These are phyloP conservation scores for Dendroctonus ponderosae DNA, from an alignment of 1,140 invertebrate species.

Conservation along the genomic window DNA sequence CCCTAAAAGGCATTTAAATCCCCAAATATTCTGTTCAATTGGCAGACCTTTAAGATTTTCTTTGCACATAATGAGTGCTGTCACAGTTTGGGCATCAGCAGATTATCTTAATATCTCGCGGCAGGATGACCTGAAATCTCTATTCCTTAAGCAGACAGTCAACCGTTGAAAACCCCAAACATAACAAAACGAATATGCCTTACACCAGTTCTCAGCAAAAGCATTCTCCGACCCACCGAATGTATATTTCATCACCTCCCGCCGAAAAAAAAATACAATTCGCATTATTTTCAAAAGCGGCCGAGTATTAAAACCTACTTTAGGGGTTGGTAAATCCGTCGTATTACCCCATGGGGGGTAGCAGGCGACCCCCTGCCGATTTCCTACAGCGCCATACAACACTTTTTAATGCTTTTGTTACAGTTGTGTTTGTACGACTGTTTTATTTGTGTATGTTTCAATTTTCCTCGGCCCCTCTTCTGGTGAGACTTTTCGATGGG, in stretches of 20 bases:
- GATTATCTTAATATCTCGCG: too few relatives aligned
- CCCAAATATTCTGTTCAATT: too few relatives aligned
- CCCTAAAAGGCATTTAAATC: too few relatives aligned
- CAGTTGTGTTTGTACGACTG: conserved; percentile 34
- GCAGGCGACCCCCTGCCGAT: conserved; percentile 19
- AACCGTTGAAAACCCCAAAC: too few relatives aligned
- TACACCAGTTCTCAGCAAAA: too few relatives aligned
- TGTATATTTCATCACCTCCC: conserved; percentile 15
- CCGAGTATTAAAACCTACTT: conserved; percentile 30
- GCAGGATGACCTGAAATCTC: too few relatives aligned
- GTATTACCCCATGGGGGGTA: conserved; percentile 23
- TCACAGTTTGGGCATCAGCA: too few relatives aligned
- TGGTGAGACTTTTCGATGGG: conserved; percentile 18
- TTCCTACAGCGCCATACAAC: conserved; percentile 24
- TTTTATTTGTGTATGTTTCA: conserved; percentile 32
- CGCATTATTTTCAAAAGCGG: conserved; percentile 18
- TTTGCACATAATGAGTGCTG: too few relatives aligned
- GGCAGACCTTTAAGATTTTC: too few relatives aligned
- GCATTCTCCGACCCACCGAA: neutral
- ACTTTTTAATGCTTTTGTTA: conserved; percentile 33
- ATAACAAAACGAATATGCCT: too few relatives aligned
- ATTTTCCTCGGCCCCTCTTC: conserved; percentile 13
- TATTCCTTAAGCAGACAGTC: too few relatives aligned
- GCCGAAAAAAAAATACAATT: conserved; percentile 12
- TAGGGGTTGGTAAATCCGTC: conserved; percentile 32